These are phyloP conservation scores for Pandemis corylana DNA, from an alignment of 2,888 invertebrate genomes.

Conservation along the genomic window DNA sequence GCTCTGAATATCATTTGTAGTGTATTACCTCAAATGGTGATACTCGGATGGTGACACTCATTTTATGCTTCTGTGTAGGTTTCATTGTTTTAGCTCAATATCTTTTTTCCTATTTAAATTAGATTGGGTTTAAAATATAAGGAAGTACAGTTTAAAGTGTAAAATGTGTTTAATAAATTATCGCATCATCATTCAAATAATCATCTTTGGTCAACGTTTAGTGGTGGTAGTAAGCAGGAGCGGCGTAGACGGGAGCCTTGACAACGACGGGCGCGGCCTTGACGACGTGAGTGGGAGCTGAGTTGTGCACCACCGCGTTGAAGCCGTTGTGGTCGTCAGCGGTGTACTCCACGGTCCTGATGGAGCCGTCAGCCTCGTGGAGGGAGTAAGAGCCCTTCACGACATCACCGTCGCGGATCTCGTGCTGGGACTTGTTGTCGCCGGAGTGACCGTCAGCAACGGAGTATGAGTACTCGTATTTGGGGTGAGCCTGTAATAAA, in stretches of 20 bases:
- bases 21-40: too few species aligned
- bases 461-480: constrained; percentile 72
- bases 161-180: neutral
- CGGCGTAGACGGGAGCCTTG: constrained; percentile 46
- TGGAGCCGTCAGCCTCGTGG: constrained; percentile 72
- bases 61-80: too few species aligned
- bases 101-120: too few species aligned
- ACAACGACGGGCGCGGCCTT: constrained; percentile 42
- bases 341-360: constrained; percentile 71
- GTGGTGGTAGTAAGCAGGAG: constrained; percentile 46
- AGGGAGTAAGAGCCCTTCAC: constrained; percentile 81
- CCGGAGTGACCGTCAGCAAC: constrained; percentile 72
- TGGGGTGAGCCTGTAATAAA: constrained; percentile 64
- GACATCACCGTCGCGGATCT: constrained; percentile 74
- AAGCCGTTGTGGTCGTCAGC: constrained; percentile 69
- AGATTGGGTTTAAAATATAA: too few species aligned
- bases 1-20: too few species aligned
- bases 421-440: constrained; percentile 72
- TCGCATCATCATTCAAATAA: neutral
- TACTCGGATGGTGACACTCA: too few species aligned
- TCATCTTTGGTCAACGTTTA: constrained; percentile 29
- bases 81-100: too few species aligned
- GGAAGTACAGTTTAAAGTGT: neutral
- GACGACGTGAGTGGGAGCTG: constrained; percentile 45
- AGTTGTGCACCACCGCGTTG: constrained; percentile 52